Conservation (phyloP, 2,113 vertebrate species). For the Polyodon spathula region DNA sequence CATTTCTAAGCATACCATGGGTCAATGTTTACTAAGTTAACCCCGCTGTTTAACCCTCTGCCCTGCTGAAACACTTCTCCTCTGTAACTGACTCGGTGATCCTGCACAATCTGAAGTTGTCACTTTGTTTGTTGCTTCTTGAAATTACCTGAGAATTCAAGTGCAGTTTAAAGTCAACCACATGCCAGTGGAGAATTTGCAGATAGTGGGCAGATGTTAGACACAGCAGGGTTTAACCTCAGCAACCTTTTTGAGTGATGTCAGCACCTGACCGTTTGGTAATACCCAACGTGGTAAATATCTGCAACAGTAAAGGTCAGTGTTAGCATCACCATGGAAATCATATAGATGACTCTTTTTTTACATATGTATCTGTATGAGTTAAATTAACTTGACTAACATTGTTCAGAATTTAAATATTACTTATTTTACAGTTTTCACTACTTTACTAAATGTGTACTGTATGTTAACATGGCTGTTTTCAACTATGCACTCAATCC, state of each 20-base stretch:
- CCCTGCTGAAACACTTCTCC: slow-evolving; percentile 28
- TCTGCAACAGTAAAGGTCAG: slow-evolving; percentile 42
- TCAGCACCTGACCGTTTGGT: slow-evolving; percentile 78
- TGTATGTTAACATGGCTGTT: too few relatives aligned
- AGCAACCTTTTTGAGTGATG: slow-evolving; percentile 78
- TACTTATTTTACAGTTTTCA: too few relatives aligned
- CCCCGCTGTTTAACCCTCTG: slow-evolving; percentile 66
- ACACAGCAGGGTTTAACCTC: slow-evolving; percentile 90
- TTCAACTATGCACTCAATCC: too few relatives aligned
- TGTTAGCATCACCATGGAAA: background rate
- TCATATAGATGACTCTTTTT: too few relatives aligned
- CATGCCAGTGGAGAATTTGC: slow-evolving; percentile 17
- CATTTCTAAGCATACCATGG: slow-evolving; percentile 41
- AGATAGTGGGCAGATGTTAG: slow-evolving; percentile 44
- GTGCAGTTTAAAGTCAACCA: slow-evolving; percentile 22
- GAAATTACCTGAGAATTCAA: slow-evolving; percentile 29
- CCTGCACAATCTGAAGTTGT: background rate
- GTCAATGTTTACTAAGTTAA: slow-evolving; percentile 35
- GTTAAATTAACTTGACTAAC: too few relatives aligned
- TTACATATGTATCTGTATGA: too few relatives aligned
- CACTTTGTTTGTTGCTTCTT: background rate
- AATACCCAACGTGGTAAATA: slow-evolving; percentile 82
- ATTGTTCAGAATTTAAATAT: too few relatives aligned
- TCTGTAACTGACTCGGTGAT: slow-evolving; percentile 6
- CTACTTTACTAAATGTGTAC: too few relatives aligned